These are phyloP conservation scores for Frankliniella fusca DNA, from an alignment of 2,888 invertebrate species.

Conservation along the genomic window DNA sequence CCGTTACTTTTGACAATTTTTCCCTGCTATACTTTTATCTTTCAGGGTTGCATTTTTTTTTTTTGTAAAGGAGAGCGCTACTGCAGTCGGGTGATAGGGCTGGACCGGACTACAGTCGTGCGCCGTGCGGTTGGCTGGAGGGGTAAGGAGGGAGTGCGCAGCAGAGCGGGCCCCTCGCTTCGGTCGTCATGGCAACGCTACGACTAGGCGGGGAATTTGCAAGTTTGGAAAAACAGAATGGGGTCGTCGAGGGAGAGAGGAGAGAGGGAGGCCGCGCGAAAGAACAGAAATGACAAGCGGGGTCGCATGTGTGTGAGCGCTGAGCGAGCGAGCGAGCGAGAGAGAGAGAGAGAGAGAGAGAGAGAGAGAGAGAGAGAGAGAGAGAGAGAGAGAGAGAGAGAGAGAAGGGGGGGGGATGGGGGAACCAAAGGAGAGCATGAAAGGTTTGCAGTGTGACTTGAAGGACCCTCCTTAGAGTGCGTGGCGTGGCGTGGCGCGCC, in stretches of 20 bases:
- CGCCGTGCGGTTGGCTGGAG: neutral
- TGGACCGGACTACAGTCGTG: neutral
- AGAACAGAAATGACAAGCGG: neutral
- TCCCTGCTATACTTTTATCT: neutral
- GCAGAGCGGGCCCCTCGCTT: neutral
- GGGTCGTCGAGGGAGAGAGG: neutral
- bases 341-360: neutral
- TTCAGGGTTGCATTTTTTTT: too few species aligned
- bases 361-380: neutral
- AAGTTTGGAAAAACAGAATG: constrained; percentile 25
- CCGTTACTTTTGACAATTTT: too few species aligned
- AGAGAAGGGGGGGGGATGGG: neutral
- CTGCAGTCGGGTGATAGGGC: neutral
- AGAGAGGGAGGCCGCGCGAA: neutral
- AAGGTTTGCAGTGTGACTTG: too few species aligned
- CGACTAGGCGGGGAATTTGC: constrained; percentile 9
- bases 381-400: too few species aligned
- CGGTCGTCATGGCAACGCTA: neutral
- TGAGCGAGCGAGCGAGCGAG: neutral
- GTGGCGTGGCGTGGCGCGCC: too few species aligned
- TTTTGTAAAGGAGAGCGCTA: neutral
- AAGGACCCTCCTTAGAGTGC: too few species aligned
- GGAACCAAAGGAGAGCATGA: neutral
- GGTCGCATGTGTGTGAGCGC: neutral
- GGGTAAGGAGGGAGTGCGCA: neutral